phyloP scores from a whole-genome alignment of 2,888 invertebrate species.

The Chouioia cunea region DNA sequence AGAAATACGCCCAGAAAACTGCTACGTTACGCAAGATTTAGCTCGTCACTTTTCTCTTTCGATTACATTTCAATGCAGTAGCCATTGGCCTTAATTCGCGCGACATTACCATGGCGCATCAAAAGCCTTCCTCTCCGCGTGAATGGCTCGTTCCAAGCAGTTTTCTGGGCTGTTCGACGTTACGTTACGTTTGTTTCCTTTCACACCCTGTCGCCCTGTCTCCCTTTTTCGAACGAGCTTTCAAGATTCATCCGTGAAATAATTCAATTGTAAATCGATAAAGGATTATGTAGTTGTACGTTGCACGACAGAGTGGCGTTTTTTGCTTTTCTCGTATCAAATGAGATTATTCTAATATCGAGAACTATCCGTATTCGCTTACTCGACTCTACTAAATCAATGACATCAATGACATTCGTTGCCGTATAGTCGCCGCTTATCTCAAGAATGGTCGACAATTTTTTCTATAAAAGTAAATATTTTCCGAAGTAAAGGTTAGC shows the following conservation, averaged over 20 bases:
- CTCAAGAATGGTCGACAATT: too few species aligned
- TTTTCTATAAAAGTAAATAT: too few species aligned
- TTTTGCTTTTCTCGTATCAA: constrained; percentile 17
- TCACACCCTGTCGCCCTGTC: not conserved
- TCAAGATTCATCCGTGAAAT: not conserved
- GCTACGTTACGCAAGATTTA: not conserved
- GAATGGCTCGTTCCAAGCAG: not conserved
- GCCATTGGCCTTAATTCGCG: too few species aligned
- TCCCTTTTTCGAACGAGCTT: constrained; percentile 13
- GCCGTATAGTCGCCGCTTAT: too few species aligned
- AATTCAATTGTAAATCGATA: constrained; percentile 15
- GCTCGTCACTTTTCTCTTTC: too few species aligned
- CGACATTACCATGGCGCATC: too few species aligned
- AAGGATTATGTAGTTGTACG: constrained; percentile 3
- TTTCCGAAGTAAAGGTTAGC: too few species aligned
- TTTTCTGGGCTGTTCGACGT: constrained; percentile 7
- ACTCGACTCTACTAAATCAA: too few species aligned
- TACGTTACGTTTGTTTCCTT: constrained; percentile 5
- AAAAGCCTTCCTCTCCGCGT: too few species aligned
- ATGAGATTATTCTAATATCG: constrained; percentile 8
- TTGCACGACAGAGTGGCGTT: constrained; percentile 2
- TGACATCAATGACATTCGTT: too few species aligned
- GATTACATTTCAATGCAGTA: too few species aligned
- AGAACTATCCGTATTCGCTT: not conserved
- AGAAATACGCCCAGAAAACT: constrained; percentile 12